These are phyloP conservation scores for Pitangus sulphuratus DNA, from an alignment of 2,797 vertebrate genomes.

Conservation along the genomic window DNA sequence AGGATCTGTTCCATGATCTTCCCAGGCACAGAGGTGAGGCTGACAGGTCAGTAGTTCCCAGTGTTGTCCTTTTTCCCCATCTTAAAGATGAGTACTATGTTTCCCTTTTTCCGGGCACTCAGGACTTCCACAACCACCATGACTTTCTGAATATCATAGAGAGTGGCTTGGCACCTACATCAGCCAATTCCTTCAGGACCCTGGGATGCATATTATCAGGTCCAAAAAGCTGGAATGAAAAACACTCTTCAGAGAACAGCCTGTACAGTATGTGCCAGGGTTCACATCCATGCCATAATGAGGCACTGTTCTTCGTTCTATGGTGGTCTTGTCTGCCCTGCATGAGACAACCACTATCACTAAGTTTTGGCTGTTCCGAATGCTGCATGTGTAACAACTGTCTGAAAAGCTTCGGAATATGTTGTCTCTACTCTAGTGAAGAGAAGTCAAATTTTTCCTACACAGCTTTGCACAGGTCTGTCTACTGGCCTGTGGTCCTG, in stretches of 20 bases:
- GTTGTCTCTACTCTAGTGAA: background rate
- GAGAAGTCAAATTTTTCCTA: background rate
- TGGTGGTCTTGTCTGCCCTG: background rate
- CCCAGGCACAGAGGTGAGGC: background rate
- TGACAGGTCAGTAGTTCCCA: background rate
- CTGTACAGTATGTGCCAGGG: background rate
- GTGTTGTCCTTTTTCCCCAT: background rate
- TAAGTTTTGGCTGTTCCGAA: background rate
- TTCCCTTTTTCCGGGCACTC: background rate
- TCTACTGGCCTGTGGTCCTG: background rate
- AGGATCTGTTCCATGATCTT: background rate
- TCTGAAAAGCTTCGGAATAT: background rate
- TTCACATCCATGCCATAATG: background rate
- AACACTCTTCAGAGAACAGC: background rate
- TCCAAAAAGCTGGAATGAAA: background rate
- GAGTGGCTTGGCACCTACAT: background rate
- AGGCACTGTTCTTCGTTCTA: background rate
- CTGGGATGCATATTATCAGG: background rate
- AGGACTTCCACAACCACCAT: background rate
- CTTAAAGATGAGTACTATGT: background rate
- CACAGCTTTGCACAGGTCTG: background rate
- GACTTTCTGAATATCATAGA: background rate
- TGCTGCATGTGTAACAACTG: background rate
- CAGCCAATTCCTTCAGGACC: background rate
- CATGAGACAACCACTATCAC: background rate